Evolutionary conservation across 2,888 invertebrate species (phyloP).

Genomic region (Phalera bucephala): DNA sequence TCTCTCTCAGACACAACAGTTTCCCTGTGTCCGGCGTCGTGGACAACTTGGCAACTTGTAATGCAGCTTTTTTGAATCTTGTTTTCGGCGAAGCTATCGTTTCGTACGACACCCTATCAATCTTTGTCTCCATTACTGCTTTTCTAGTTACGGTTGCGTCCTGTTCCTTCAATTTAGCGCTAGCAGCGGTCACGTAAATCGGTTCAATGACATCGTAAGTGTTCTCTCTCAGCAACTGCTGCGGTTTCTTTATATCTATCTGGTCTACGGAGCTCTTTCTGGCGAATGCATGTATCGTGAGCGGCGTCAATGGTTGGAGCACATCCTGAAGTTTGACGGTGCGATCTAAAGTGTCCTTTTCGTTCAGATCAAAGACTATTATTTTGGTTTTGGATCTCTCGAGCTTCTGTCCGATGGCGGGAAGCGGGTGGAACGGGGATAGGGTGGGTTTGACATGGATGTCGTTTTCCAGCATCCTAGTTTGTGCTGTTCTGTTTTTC

Average conservation of each 20-base stretch:
- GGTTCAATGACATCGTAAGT: constrained; percentile 76
- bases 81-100: constrained; percentile 61
- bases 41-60: constrained; percentile 64
- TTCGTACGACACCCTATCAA: constrained; percentile 5
- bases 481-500: constrained; percentile 65
- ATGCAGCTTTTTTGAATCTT: constrained; percentile 70
- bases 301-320: constrained; percentile 68
- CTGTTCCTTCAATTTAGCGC: constrained; percentile 38
- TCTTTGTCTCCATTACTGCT: constrained; percentile 12
- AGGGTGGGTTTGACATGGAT: constrained; percentile 59
- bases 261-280: constrained; percentile 51
- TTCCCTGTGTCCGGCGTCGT: constrained; percentile 71
- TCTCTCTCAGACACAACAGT: constrained; percentile 63
- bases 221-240: constrained; percentile 68
- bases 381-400: constrained; percentile 65
- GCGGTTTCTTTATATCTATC: constrained; percentile 51
- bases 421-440: constrained; percentile 74
- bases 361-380: constrained; percentile 65
- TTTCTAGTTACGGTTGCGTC: constrained; percentile 27
- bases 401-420: constrained; percentile 70
- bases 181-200: constrained; percentile 53
- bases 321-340: constrained; percentile 57
- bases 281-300: constrained; percentile 55
- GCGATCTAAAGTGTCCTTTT: constrained; percentile 38
- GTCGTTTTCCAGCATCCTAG: constrained; percentile 71